phyloP scores from a whole-genome alignment of 2,888 invertebrate species.

The Melanotus villosus region DNA sequence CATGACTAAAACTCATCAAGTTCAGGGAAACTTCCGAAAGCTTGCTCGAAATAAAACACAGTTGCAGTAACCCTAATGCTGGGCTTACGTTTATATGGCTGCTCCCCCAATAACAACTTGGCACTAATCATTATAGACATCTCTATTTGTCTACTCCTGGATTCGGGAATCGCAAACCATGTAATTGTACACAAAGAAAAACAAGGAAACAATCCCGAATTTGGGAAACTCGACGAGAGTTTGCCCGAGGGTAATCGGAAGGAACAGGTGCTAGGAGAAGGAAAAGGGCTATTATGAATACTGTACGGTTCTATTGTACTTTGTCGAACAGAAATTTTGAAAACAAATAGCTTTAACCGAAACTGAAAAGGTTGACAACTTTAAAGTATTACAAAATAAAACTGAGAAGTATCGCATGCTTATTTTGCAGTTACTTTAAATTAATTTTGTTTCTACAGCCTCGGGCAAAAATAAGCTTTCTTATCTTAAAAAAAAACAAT shows the following conservation, averaged over 20 bases:
- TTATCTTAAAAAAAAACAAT: too few species aligned
- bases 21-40: constrained; percentile 21
- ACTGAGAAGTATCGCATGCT: too few species aligned
- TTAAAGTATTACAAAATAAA: too few species aligned
- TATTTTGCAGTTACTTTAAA: too few species aligned
- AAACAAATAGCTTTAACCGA: too few species aligned
- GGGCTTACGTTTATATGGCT: constrained; percentile 18
- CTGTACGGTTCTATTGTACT: background rate
- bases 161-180: constrained; percentile 14
- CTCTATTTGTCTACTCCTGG: constrained; percentile 48
- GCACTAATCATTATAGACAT: constrained; percentile 51
- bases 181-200: constrained; percentile 23
- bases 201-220: background rate
- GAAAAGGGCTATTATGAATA: background rate
- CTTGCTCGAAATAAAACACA: constrained; percentile 20
- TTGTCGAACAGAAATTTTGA: too few species aligned
- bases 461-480: too few species aligned
- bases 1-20: constrained; percentile 26
- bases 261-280: background rate
- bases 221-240: background rate
- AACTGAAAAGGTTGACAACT: too few species aligned
- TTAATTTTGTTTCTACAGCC: too few species aligned
- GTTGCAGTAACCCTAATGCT: constrained; percentile 20
- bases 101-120: constrained; percentile 29
- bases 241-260: background rate